Evolutionary conservation across 1,140 invertebrate genomes (phyloP), one percentile per base, ranked within the genome.

Genomic region (Dendrolimus kikuchii): DNA sequence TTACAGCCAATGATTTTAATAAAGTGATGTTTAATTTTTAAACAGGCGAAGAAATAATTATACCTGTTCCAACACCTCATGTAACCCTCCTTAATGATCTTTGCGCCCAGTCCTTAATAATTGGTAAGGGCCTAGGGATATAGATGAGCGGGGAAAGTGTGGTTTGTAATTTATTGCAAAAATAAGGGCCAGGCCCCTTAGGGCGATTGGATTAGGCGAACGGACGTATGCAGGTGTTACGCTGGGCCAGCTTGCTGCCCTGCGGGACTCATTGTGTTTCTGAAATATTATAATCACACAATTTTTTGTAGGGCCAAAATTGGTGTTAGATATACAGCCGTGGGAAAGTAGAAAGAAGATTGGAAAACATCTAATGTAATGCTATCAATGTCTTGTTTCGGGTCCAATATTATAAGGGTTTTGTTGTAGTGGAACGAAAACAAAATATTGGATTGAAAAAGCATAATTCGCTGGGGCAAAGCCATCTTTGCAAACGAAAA

Each of bases 111-210:
- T 46, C 43, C 49, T 50, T 37, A 53, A 53, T 60, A 56, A 60
- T 60, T 56, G 53, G 38, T 49, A 56, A 56, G 54, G 53, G 49
- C 56, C 53, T 49, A 55, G 38, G 9, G 7, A 50, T 60, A 53
- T 47, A 48, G 49, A 50, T 59, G 51, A 46, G 43, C 49, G 49
- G 8, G 54, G 40, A 5, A 44, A 45, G 53, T 57, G 55, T 38
- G 46, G 53, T 55, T 54, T 55, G 52, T 63, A 59, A 63, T 63
- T 63, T 63, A 63, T 59, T 63, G 53, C 60, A 56, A 63, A 63
- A 59, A 55, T 59, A 59, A 63, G 57, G 57, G 57, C 44, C 40
- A 38, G 43, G n/a, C n/a, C 7, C 23, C 23, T 23, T 23, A 23
- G 6, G 2, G 43, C 43, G 23, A 39, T 40, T 52, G 55, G 50